Conservation (phyloP, 2,113 vertebrate species). For the Lycocorax pyrrhopterus region DNA sequence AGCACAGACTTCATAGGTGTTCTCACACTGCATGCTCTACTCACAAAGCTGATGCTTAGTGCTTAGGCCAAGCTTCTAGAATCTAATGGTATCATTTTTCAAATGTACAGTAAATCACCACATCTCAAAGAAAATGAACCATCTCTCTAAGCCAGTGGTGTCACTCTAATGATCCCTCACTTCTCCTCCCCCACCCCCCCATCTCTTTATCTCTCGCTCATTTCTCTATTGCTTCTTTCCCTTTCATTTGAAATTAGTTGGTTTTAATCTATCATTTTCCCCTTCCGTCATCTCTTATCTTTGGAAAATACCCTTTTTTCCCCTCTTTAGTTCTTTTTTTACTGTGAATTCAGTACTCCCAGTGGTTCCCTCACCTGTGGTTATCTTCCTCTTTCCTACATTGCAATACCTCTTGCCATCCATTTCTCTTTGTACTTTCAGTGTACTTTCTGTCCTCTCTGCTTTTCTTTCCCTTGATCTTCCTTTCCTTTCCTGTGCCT, state of each 20-base stretch:
- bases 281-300: neutral
- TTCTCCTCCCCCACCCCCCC: fast-evolving
- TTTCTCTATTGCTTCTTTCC: neutral
- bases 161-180: neutral
- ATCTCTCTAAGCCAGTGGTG: neutral
- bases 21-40: neutral
- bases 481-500: neutral
- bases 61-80: neutral
- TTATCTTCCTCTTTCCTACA: neutral
- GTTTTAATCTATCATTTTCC: neutral
- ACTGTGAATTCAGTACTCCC: neutral
- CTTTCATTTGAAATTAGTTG: neutral
- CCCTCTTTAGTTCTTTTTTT: neutral
- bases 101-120: neutral
- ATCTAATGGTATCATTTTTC: neutral
- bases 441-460: neutral
- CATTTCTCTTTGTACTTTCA: neutral
- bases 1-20: neutral
- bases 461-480: neutral
- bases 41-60: neutral
- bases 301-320: neutral
- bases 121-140: neutral
- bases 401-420: neutral
- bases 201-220: neutral
- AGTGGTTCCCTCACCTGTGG: neutral